These are phyloP conservation scores for Phalacrocorax brasilianus DNA, from an alignment of 2,113 vertebrate genomes.

Conservation along the genomic window DNA sequence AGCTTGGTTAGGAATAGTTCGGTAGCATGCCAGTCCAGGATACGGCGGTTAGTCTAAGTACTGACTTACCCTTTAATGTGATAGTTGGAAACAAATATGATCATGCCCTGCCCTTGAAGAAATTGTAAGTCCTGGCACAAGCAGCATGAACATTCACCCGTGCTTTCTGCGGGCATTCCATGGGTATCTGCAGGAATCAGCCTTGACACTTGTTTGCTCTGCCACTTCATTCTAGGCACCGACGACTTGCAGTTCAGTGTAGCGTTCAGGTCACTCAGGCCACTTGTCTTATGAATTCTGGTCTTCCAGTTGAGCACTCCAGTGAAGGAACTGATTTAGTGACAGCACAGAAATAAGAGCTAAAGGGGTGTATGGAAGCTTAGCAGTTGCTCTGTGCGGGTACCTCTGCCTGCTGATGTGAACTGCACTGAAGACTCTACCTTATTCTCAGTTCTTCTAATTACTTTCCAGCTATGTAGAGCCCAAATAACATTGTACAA, in stretches of 20 bases:
- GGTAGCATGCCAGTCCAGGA: neutral
- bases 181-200: neutral
- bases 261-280: neutral
- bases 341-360: neutral
- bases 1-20: neutral
- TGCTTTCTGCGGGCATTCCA: neutral
- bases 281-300: neutral
- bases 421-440: neutral
- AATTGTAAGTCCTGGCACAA: neutral
- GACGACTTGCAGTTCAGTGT: neutral
- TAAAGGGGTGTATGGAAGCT: neutral
- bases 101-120: neutral
- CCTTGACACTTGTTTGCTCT: neutral
- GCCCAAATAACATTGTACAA: neutral
- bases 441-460: neutral
- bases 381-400: neutral
- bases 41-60: neutral
- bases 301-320: neutral
- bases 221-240: neutral
- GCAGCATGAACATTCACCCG: neutral
- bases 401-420: neutral
- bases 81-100: neutral
- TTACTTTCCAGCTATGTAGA: neutral
- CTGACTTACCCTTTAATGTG: neutral
- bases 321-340: neutral